phyloP scores from a whole-genome alignment of 2,888 invertebrate species.

The Blastobasis lacticolella region DNA sequence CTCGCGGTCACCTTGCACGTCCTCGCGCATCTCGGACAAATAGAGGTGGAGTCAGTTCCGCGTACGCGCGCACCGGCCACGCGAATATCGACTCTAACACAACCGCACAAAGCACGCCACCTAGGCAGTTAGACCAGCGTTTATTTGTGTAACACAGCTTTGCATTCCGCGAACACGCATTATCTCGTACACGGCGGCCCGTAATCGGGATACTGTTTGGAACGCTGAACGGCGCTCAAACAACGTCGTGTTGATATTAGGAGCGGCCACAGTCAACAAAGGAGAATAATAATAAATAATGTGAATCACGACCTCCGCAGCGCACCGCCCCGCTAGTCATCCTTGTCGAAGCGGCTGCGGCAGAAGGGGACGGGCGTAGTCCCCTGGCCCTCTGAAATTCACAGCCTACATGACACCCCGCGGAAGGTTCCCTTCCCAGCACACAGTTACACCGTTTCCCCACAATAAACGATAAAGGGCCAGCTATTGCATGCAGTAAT shows the following conservation, averaged over 20 bases:
- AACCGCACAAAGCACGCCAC: too few species aligned
- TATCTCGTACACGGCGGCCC: conserved; percentile 3
- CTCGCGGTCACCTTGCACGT: conserved; percentile 65
- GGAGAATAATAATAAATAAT: conserved; percentile 22
- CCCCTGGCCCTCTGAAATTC: too few species aligned
- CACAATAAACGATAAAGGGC: too few species aligned
- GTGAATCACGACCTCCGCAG: conserved; percentile 15
- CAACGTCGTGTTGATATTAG: conserved; percentile 7
- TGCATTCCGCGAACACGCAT: conserved; percentile 16
- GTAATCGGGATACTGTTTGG: not conserved
- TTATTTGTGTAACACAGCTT: conserved; percentile 22
- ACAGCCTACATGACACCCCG: too few species aligned
- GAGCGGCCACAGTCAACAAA: conserved; percentile 19
- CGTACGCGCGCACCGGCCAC: conserved; percentile 24
- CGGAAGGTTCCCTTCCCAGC: too few species aligned
- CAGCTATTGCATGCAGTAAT: too few species aligned
- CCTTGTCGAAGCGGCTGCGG: not conserved
- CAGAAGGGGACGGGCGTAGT: not conserved
- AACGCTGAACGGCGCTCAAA: not conserved
- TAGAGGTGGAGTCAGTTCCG: conserved; percentile 63
- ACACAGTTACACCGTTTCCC: too few species aligned
- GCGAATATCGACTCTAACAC: too few species aligned
- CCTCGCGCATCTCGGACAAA: conserved; percentile 60
- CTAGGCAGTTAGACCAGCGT: conserved; percentile 15
- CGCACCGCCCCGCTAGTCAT: not conserved